These are phyloP conservation scores for Etia nguti DNA, from an alignment of 2,113 vertebrate genomes.

Conservation along the genomic window DNA sequence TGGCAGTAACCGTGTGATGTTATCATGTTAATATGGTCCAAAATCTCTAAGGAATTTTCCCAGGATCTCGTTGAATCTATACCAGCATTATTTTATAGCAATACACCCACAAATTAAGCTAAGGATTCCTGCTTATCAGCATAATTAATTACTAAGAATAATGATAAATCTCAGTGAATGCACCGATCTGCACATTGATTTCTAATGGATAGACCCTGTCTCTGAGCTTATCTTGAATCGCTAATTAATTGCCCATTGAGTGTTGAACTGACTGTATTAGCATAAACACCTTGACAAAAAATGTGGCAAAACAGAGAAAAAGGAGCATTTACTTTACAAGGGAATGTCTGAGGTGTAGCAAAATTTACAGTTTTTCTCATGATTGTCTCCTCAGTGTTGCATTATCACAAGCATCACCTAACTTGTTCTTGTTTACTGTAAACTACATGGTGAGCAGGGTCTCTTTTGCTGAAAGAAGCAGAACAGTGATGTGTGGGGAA, in stretches of 20 bases:
- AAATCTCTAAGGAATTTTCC: neutral
- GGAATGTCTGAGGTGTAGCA: neutral
- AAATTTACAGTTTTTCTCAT: neutral
- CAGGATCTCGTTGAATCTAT: fast-evolving
- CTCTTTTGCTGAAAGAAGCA: neutral
- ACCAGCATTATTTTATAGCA: neutral
- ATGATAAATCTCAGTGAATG: neutral
- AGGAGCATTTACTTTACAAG: fast-evolving
- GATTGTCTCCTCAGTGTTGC: neutral
- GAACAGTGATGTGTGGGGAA: neutral
- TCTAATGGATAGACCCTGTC: neutral
- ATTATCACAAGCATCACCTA: neutral
- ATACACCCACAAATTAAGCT: neutral
- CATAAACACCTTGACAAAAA: neutral
- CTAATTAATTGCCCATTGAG: neutral
- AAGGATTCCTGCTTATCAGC: fast-evolving
- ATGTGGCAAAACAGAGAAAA: neutral
- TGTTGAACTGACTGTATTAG: neutral
- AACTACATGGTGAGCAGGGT: neutral
- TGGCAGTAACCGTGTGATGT: neutral
- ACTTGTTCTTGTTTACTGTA: conserved; percentile 20
- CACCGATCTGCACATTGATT: neutral
- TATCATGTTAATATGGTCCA: neutral
- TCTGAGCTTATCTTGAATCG: neutral
- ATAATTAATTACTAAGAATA: neutral